A percentile compares a stretch with the other conserved stretches of the same genome.
Evolutionary conservation across 2,797 vertebrate genomes (phyloP).

Genomic region (Lindbergichthys nudifrons): DNA sequence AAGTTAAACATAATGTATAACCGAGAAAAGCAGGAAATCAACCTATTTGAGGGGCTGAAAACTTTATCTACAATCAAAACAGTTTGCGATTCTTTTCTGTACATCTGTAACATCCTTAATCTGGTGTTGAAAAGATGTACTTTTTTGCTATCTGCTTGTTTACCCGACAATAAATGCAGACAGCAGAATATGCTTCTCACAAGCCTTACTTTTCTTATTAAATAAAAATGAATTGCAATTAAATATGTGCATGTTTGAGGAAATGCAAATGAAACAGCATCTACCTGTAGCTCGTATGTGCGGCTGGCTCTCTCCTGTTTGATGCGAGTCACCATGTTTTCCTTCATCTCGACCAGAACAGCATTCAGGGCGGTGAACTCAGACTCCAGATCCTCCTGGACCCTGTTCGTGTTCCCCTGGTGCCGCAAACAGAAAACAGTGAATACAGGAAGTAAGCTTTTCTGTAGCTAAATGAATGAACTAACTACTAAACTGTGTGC

Average conservation of each 20-base stretch:
- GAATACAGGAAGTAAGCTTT: background rate
- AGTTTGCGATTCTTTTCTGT: no score
- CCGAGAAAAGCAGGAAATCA: no score
- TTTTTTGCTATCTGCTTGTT: background rate
- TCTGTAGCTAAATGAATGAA: background rate
- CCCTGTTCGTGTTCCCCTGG: conserved; percentile 89
- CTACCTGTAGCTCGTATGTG: conserved; percentile 94
- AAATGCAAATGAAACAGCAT: background rate
- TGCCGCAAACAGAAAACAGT: background rate
- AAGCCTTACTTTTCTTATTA: background rate
- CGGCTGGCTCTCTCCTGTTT: conserved; percentile 94
- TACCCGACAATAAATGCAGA: background rate
- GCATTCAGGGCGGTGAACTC: conserved; percentile 91
- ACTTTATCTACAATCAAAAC: no score
- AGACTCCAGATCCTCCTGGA: conserved; percentile 90
- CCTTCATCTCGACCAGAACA: conserved; percentile 91
- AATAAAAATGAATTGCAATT: background rate
- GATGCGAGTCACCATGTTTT: conserved; percentile 93
- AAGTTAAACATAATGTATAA: no score
- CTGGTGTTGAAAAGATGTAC: background rate
- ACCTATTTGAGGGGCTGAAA: no score
- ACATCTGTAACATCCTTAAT: background rate
- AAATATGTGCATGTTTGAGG: background rate
- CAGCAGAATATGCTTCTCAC: background rate
- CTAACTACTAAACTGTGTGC: background rate